These are phyloP conservation scores for Mastacembelus armatus DNA, from an alignment of 2,797 vertebrate species.

Conservation along the genomic window DNA sequence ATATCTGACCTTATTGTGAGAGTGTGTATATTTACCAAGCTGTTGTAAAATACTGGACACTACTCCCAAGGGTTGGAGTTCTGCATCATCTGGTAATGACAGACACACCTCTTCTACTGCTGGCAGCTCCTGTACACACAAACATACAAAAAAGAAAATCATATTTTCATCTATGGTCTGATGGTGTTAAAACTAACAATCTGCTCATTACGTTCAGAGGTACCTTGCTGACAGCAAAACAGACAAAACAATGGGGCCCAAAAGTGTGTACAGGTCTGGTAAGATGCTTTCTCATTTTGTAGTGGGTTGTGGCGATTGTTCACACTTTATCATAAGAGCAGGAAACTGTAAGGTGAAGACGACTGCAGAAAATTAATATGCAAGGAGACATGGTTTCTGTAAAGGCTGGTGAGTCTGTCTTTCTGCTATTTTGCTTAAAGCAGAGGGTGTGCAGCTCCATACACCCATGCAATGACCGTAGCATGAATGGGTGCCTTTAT, in stretches of 20 bases:
- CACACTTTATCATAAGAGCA: too few relatives aligned
- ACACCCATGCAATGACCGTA: too few relatives aligned
- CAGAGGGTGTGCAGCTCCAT: too few relatives aligned
- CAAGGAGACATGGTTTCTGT: too few relatives aligned
- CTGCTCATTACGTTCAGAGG: not conserved
- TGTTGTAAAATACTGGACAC: constrained; percentile 91
- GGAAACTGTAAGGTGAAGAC: too few relatives aligned
- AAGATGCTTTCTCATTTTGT: not conserved
- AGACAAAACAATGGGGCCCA: not conserved
- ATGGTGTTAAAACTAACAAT: too few relatives aligned
- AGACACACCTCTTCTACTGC: constrained; percentile 88
- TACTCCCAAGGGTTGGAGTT: constrained; percentile 87
- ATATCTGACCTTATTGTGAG: not conserved
- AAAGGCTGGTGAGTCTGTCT: too few relatives aligned
- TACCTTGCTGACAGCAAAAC: not conserved
- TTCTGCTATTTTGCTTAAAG: too few relatives aligned
- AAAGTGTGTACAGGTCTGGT: not conserved
- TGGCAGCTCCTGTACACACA: constrained; percentile 86
- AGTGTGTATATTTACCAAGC: constrained; percentile 82
- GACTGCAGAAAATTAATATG: too few relatives aligned
- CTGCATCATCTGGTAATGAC: constrained; percentile 86
- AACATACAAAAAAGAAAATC: too few relatives aligned
- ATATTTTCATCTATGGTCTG: not conserved
- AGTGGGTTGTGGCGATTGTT: too few relatives aligned
- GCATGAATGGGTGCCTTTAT: too few relatives aligned